Base-by-base conservation (phyloP, 2,797 vertebrate genomes). In the Acipenser oxyrinchus region DNA sequence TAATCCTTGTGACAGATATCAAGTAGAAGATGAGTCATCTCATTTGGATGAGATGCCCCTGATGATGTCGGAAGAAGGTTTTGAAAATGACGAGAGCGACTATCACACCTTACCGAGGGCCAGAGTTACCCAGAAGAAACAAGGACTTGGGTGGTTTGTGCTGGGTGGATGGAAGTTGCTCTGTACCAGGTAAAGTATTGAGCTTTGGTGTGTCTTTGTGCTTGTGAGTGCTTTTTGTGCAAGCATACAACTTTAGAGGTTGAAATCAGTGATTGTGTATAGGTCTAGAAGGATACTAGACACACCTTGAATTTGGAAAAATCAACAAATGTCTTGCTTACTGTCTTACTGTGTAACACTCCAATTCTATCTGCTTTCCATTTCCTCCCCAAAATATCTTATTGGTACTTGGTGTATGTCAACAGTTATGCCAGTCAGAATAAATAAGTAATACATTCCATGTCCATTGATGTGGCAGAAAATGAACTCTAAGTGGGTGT, bases 51-150 rank as follows among this genome's bases (percentile, higher is more conserved):
- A 99, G 83, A 98, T 99, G 95, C 97, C 97, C 12, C 79, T 99
- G 62, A 99, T 99, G 96, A 98, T 99, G 97, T 98, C 96, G 52
- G 97, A 99, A 85, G 97, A 99, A 83, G 95, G 89, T 66, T 97
- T 98, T 72, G 95, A 98, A 87, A 96, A 96, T 9, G 94, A 97
- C 4, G 97, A 98, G 79, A 95, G 91, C 23, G 95, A 97, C 83
- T 99, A 99, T 76, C 96, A 99, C 77, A 97, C 94, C 1, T 83
- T 99, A 69, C 95, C 97, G 13, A 89, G 93, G 73, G 94, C 94
- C 70, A 81, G 94, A 77, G 74, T 88, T 79, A 81, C 71, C 1
- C 91, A 86, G 49, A 86, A 88, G 66, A 90, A 76, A 61, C 81
- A 87, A 72, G 94, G 95, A 48, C 82, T 97, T 12, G 87, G 90